Conservation (phyloP, 2,888 invertebrate genomes). For the Gymnocheta viridis region DNA sequence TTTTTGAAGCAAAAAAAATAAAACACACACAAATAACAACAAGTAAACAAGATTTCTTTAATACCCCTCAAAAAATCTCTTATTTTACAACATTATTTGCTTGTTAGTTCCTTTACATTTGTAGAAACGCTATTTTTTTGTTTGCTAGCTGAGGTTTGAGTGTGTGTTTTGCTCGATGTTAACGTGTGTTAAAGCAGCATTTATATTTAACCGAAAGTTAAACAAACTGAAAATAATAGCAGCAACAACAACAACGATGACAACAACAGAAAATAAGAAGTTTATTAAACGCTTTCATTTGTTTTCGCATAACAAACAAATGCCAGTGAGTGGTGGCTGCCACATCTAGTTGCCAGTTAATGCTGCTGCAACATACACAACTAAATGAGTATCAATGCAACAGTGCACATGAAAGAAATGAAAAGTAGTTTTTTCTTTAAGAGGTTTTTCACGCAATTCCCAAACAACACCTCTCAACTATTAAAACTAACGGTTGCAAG, state of each 20-base stretch:
- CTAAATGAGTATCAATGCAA: slow-evolving; percentile 29
- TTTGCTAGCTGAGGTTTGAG: neutral
- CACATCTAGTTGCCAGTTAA: slow-evolving; percentile 18
- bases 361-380: neutral
- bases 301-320: slow-evolving; percentile 61
- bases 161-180: slow-evolving; percentile 2
- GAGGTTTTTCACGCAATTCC: slow-evolving; percentile 63
- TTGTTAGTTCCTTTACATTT: slow-evolving; percentile 40
- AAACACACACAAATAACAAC: slow-evolving; percentile 7
- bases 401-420: slow-evolving; percentile 49
- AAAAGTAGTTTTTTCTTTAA: slow-evolving; percentile 68
- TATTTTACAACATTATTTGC: slow-evolving; percentile 52
- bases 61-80: neutral
- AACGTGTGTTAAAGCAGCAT: slow-evolving; percentile 40
- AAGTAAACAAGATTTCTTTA: slow-evolving; percentile 53
- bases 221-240: slow-evolving; percentile 49
- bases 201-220: slow-evolving; percentile 63
- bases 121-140: slow-evolving; percentile 36
- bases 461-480: slow-evolving; percentile 54
- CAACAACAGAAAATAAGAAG: slow-evolving; percentile 41
- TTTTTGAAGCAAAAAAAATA: neutral
- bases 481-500: slow-evolving; percentile 41
- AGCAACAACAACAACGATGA: neutral
- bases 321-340: slow-evolving; percentile 37
- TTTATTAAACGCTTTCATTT: slow-evolving; percentile 70